Evolutionary conservation across 2,888 invertebrate genomes (phyloP), one percentile per base, ranked within the genome.

Genomic region (Parnassius smintheus): DNA sequence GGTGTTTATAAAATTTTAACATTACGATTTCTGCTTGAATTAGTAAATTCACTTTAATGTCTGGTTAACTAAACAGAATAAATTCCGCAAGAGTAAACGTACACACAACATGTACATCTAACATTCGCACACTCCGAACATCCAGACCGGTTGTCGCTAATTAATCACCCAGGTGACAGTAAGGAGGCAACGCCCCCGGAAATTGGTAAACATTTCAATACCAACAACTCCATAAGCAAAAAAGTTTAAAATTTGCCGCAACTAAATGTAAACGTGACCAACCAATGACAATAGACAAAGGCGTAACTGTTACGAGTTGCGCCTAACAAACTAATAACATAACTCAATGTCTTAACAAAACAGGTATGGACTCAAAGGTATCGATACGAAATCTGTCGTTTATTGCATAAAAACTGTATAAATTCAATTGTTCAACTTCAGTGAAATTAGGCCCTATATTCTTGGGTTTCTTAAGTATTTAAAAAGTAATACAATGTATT

Each of bases 161-260:
- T 81, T 78, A 83, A 82, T 83, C 79, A 56, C 45, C 10, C 13
- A 35, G 56, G 74, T 74, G 72, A 58, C 62, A 70, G 65, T 65
- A 67, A 22, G 13, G 3, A 67, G 73, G 72, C 76, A 72, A 73
- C 73, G 75, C 74, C 75, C 78, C 77, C 78, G 81, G 85, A 81
- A 85, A 82, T 78, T 78, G 74, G 78, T 79, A 82, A 86, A 85
- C 85, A 82, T 63, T 55, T 51, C 56, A 56, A 64, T 56, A 59
- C 22, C 7, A 56, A 56, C 10, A 56, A 56, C 25, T 45, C 42
- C 9, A 44, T 55, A 55, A 59, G 59, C 53, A n/a, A 59, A 55
- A 55, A 64, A 59, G 46, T 35, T 25, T 83, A 76, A 80, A 81
- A 77, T 83, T 85, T 81, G 80, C 82, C 70, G 79, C 77, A 73